Conservation (phyloP, 2,797 vertebrate species). For the Hozukius guyotensis region DNA sequence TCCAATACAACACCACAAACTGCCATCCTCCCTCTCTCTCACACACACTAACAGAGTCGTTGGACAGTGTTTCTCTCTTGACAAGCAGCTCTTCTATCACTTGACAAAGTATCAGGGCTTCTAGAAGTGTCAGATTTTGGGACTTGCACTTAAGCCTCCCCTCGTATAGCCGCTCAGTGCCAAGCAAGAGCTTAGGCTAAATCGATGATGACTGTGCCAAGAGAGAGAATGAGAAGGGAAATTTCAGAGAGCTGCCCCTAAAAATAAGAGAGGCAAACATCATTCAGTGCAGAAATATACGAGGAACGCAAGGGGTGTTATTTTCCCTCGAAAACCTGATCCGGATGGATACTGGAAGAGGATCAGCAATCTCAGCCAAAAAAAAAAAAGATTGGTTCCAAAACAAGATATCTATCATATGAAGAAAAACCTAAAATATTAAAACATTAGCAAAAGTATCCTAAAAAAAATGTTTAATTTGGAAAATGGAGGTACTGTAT, state of each 20-base stretch:
- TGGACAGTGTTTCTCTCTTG: slow-evolving; percentile 15
- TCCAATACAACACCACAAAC: not conserved
- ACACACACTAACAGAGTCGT: not conserved
- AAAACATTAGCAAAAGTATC: not conserved
- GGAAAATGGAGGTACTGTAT: not conserved
- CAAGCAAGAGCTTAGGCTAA: slow-evolving; percentile 55
- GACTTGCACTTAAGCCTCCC: slow-evolving; percentile 43
- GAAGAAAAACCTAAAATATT: not conserved
- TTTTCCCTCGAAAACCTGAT: slow-evolving; percentile 23
- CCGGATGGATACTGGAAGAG: slow-evolving; percentile 24
- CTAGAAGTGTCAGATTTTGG: slow-evolving; percentile 63
- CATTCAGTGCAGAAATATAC: slow-evolving; percentile 10
- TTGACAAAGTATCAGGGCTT: slow-evolving; percentile 45
- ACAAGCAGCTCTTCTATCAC: slow-evolving; percentile 46
- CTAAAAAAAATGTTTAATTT: no score
- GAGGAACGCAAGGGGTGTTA: slow-evolving; percentile 7
- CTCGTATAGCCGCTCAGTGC: slow-evolving; percentile 28
- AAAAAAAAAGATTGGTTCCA: not conserved
- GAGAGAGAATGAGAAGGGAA: slow-evolving; percentile 35
- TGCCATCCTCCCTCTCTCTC: not conserved
- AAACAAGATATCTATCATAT: not conserved
- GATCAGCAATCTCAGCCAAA: slow-evolving; percentile 15
- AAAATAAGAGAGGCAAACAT: slow-evolving; percentile 31
- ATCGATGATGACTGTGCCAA: slow-evolving; percentile 48
- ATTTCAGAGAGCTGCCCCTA: slow-evolving; percentile 57